Conservation (phyloP, 2,888 invertebrate species). For the Rhagonycha fulva region DNA sequence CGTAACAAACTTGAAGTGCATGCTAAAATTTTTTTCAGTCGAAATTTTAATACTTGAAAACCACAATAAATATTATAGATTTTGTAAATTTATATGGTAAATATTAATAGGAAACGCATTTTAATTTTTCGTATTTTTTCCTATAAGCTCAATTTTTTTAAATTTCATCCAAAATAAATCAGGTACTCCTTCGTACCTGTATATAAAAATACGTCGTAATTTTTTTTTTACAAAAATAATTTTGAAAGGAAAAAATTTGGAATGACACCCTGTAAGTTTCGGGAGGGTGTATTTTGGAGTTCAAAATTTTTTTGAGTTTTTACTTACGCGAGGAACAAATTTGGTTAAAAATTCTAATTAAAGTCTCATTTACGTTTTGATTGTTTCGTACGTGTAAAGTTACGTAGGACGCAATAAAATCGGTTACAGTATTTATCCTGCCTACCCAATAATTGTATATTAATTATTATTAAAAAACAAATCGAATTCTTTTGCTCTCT, state of each 20-base stretch:
- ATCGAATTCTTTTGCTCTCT: not conserved
- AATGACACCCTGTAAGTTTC: not conserved
- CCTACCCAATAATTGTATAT: too few relatives aligned
- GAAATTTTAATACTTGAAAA: not conserved
- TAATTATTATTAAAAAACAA: too few relatives aligned
- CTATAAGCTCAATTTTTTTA: not conserved
- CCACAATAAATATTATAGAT: not conserved
- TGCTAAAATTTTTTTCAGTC: not conserved
- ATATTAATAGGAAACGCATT: not conserved
- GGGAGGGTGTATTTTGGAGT: not conserved
- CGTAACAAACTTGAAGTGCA: not conserved
- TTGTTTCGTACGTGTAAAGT: not conserved
- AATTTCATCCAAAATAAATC: not conserved
- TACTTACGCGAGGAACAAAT: too few relatives aligned
- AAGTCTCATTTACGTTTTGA: not conserved
- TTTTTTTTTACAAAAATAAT: not conserved
- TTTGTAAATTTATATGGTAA: not conserved
- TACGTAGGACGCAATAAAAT: not conserved
- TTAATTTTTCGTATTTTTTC: not conserved
- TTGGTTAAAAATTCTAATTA: not conserved
- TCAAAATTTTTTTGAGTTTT: not conserved
- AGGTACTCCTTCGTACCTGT: not conserved
- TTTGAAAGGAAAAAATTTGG: not conserved
- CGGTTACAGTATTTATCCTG: not conserved
- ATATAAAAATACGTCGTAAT: not conserved